These are phyloP conservation scores for Nyctibius bracteatus DNA, from an alignment of 2,113 vertebrate species.

Conservation along the genomic window DNA sequence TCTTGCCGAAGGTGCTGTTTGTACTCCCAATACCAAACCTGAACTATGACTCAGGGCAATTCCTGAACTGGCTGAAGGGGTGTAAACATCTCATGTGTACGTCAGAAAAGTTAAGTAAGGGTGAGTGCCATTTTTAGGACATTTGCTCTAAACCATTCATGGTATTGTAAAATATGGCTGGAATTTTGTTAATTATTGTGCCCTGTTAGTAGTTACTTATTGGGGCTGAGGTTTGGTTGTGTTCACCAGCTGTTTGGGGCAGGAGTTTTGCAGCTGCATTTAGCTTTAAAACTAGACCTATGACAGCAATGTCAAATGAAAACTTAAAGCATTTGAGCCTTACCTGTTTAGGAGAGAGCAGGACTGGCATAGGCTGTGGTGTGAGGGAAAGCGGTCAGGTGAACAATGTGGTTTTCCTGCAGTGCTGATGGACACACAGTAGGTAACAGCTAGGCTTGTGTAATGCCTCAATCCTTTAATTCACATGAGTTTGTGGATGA, in stretches of 20 bases:
- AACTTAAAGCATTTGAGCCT: too few relatives aligned
- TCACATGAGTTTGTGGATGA: not conserved
- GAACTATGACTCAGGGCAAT: fast-evolving
- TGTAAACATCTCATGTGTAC: fast-evolving
- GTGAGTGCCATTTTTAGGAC: not conserved
- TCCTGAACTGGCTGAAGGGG: not conserved
- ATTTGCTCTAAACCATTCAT: not conserved
- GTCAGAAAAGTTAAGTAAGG: too few relatives aligned
- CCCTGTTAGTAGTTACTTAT: not conserved
- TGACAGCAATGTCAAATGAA: not conserved
- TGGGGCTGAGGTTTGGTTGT: not conserved
- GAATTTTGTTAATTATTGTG: not conserved
- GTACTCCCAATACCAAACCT: not conserved
- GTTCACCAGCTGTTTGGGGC: not conserved
- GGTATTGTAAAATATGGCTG: not conserved
- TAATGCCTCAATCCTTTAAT: not conserved
- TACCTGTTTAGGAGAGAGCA: not conserved
- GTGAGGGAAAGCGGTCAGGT: too few relatives aligned
- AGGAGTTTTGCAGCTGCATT: not conserved
- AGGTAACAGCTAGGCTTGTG: too few relatives aligned
- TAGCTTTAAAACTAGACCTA: not conserved
- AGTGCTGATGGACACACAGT: fast-evolving
- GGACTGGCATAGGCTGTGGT: fast-evolving
- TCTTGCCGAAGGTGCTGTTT: not conserved
- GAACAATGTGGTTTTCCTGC: not conserved